These are phyloP conservation scores for Macroramphosus scolopax DNA, from an alignment of 2,797 vertebrate species.

Conservation along the genomic window DNA sequence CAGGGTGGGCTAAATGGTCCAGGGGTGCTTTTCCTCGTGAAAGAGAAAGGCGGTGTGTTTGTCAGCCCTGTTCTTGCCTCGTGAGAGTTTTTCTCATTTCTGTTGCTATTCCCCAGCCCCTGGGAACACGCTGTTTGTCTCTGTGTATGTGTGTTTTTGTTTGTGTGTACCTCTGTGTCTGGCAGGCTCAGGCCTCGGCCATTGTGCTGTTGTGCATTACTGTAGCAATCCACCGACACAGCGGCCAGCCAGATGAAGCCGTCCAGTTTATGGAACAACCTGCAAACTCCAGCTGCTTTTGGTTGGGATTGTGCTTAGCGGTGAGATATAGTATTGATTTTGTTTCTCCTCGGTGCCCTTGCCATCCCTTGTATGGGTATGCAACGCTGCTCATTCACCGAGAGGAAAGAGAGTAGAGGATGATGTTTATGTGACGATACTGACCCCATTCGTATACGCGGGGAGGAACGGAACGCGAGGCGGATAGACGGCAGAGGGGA, in stretches of 20 bases:
- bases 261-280: conserved; percentile 81
- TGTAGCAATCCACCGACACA: conserved; percentile 69
- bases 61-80: conserved; percentile 63
- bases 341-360: conserved; percentile 75
- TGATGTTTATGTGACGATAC: conserved; percentile 74
- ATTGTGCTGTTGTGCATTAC: conserved; percentile 70
- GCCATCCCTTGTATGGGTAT: conserved; percentile 76
- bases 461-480: conserved; percentile 52
- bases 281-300: conserved; percentile 82
- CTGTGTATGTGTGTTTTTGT: conserved; percentile 31
- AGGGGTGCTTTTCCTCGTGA: conserved; percentile 60
- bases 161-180: conserved; percentile 40
- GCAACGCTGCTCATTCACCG: conserved; percentile 72
- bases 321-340: conserved; percentile 82
- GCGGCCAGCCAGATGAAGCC: conserved; percentile 78
- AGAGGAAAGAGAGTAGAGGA: conserved; percentile 44
- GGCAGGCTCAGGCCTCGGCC: conserved; percentile 54
- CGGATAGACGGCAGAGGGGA: conserved; percentile 51
- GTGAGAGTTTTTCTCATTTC: conserved; percentile 67
- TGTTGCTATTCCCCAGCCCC: conserved; percentile 60
- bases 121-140: conserved; percentile 55
- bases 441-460: conserved; percentile 79
- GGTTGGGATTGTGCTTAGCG: conserved; percentile 81
- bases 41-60: conserved; percentile 56
- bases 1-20: conserved; percentile 46